Conservation (phyloP, 2,113 vertebrate genomes). For the Chiloscyllium plagiosum region DNA sequence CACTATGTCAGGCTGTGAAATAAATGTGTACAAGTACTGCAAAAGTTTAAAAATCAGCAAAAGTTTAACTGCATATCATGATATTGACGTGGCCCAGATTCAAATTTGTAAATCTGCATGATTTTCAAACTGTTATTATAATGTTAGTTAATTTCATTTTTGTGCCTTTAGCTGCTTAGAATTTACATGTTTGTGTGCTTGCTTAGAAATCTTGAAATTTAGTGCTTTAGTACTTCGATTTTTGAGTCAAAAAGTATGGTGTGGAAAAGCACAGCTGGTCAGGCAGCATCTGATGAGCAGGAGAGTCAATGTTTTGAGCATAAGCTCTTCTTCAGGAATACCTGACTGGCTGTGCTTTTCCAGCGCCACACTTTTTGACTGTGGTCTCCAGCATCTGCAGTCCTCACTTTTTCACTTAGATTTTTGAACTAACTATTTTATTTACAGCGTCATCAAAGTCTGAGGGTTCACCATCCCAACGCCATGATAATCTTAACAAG, state of each 20-base stretch:
- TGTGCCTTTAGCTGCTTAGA: neutral
- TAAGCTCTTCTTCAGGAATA: too few relatives aligned
- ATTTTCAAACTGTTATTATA: neutral
- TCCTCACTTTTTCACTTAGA: too few relatives aligned
- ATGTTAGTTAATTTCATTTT: neutral
- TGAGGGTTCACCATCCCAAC: conserved; percentile 82
- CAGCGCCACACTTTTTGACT: too few relatives aligned
- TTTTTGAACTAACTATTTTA: conserved; percentile 42
- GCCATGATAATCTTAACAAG: conserved; percentile 75
- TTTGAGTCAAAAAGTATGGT: too few relatives aligned
- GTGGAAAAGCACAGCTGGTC: too few relatives aligned
- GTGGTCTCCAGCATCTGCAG: too few relatives aligned
- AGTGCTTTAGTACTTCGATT: conserved; percentile 31
- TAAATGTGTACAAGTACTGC: neutral
- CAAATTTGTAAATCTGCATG: neutral
- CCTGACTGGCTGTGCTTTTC: too few relatives aligned
- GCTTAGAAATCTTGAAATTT: neutral
- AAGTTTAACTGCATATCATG: neutral
- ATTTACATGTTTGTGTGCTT: neutral
- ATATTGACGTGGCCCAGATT: neutral
- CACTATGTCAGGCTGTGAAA: neutral
- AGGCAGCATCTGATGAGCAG: too few relatives aligned
- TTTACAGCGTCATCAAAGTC: conserved; percentile 84
- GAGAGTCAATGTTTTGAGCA: too few relatives aligned
- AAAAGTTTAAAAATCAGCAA: neutral